Evolutionary conservation across 2,113 vertebrate genomes (phyloP).

Genomic region (Cyphotilapia sp.): DNA sequence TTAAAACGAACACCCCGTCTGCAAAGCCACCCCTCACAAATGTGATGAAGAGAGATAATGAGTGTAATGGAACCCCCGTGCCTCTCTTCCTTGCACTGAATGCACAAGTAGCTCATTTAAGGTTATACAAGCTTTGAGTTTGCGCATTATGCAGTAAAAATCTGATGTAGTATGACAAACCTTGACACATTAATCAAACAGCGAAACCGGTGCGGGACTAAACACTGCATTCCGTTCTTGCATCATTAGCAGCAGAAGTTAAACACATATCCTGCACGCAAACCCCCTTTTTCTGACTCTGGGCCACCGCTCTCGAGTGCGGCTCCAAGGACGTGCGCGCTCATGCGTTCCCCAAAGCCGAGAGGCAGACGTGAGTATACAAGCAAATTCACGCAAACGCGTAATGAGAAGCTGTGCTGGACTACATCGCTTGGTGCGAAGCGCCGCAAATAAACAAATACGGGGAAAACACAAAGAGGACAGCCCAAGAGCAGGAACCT

Average conservation of each 20-base stretch:
- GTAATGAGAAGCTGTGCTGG: background rate
- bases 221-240: background rate
- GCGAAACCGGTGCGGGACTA: background rate
- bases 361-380: background rate
- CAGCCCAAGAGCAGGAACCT: slow-evolving; percentile 8
- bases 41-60: background rate
- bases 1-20: background rate
- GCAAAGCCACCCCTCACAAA: background rate
- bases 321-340: accelerated
- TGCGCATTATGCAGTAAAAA: background rate
- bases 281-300: background rate
- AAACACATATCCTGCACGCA: background rate
- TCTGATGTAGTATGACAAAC: background rate
- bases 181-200: background rate
- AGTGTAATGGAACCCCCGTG: background rate
- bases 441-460: slow-evolving; percentile 15
- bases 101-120: background rate
- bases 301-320: background rate
- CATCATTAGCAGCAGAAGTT: background rate
- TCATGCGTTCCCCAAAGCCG: background rate
- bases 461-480: background rate
- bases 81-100: background rate
- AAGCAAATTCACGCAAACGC: background rate
- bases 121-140: background rate
- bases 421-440: background rate